Evolutionary conservation across 2,797 vertebrate species (phyloP).

Genomic region (Lates japonicus): DNA sequence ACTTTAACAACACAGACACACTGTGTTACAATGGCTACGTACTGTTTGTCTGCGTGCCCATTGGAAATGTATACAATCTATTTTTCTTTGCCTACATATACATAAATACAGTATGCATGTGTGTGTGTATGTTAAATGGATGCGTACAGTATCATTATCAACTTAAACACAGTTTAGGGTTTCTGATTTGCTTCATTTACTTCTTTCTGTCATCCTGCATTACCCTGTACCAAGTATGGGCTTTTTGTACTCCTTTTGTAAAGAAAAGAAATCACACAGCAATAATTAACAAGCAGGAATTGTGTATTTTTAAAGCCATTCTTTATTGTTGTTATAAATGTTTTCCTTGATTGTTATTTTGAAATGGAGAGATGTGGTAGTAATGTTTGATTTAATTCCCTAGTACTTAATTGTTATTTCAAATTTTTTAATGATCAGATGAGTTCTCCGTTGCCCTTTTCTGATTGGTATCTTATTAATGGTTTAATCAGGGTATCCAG

Average conservation of each 20-base stretch:
- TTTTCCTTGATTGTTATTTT: slow-evolving; percentile 66
- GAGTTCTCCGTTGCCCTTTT: slow-evolving; percentile 39
- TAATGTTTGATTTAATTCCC: slow-evolving; percentile 53
- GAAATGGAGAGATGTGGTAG: slow-evolving; percentile 52
- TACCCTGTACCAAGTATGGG: slow-evolving; percentile 59
- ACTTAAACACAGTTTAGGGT: slow-evolving; percentile 37
- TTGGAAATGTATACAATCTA: slow-evolving; percentile 55
- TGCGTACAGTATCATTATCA: slow-evolving; percentile 45
- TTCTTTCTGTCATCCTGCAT: slow-evolving; percentile 49
- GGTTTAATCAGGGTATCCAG: slow-evolving; percentile 79
- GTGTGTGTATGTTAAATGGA: slow-evolving; percentile 60
- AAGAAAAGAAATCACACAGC: slow-evolving; percentile 69
- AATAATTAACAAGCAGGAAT: slow-evolving; percentile 83
- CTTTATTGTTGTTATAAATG: slow-evolving; percentile 60
- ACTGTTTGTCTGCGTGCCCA: slow-evolving; percentile 37
- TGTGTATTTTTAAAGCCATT: slow-evolving; percentile 81
- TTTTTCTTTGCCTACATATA: slow-evolving; percentile 52
- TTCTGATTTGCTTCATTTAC: slow-evolving; percentile 42
- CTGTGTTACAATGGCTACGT: slow-evolving; percentile 40
- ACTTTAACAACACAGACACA: slow-evolving; percentile 32
- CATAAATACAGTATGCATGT: slow-evolving; percentile 51
- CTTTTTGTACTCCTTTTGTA: slow-evolving; percentile 72
- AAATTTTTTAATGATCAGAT: slow-evolving; percentile 41
- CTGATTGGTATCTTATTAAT: slow-evolving; percentile 61
- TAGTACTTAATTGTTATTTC: slow-evolving; percentile 53